These are phyloP conservation scores for Electrona antarctica DNA, from an alignment of 2,113 vertebrate species.

Conservation along the genomic window DNA sequence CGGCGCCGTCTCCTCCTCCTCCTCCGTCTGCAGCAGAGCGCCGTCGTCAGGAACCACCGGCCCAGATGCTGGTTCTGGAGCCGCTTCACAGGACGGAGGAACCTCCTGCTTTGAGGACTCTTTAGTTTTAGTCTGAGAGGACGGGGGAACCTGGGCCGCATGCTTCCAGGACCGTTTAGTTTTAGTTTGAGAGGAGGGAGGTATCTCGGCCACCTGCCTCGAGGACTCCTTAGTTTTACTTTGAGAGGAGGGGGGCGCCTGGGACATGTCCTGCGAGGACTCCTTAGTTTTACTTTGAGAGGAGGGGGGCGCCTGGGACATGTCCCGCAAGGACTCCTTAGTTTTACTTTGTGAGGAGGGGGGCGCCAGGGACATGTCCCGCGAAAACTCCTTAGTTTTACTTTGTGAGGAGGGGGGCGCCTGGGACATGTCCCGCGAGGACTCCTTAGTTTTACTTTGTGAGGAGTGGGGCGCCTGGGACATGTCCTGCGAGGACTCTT, in stretches of 20 bases:
- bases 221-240: too few species aligned
- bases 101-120: conserved; percentile 6
- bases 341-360: too few species aligned
- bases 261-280: conserved; percentile 32
- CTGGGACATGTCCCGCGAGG: too few species aligned
- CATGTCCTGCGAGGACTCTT: too few species aligned
- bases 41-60: conserved; percentile 16
- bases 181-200: conserved; percentile 33
- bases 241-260: too few species aligned
- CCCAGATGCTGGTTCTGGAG: neutral
- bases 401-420: too few species aligned
- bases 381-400: too few species aligned
- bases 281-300: conserved; percentile 27
- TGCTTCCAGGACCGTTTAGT: too few species aligned
- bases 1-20: conserved; percentile 44
- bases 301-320: neutral
- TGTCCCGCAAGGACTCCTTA: conserved; percentile 30
- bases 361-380: too few species aligned
- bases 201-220: too few species aligned
- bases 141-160: conserved; percentile 4
- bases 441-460: too few species aligned
- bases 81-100: conserved; percentile 19
- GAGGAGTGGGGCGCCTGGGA: too few species aligned
- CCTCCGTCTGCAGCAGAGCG: conserved; percentile 39
- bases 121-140: conserved; percentile 30